Evolutionary conservation across 2,888 invertebrate genomes (phyloP).

Genomic region (Agonopterix alstromeriana): DNA sequence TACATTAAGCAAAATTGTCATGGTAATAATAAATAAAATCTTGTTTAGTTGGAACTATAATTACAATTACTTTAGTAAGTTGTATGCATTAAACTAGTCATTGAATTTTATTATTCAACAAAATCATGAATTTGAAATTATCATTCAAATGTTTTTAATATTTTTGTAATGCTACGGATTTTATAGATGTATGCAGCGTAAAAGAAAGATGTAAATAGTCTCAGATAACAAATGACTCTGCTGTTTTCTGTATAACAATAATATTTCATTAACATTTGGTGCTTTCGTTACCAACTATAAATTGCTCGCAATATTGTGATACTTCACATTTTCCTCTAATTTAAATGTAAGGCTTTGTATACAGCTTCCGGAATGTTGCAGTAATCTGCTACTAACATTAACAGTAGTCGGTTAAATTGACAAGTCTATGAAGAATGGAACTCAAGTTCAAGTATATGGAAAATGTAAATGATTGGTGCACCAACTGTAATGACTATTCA

Average conservation of each 20-base stretch:
- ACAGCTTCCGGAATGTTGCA: slow-evolving; percentile 76
- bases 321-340: slow-evolving; percentile 48
- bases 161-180: slow-evolving; percentile 3
- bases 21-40: slow-evolving; percentile 29
- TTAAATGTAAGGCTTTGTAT: slow-evolving; percentile 68
- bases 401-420: slow-evolving; percentile 34
- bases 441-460: background rate
- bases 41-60: slow-evolving; percentile 13
- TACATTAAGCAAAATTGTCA: slow-evolving; percentile 67
- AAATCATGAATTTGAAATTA: slow-evolving; percentile 7
- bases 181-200: slow-evolving; percentile 1
- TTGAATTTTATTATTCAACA: slow-evolving; percentile 10
- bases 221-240: slow-evolving; percentile 26
- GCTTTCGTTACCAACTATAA: slow-evolving; percentile 45
- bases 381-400: slow-evolving; percentile 70
- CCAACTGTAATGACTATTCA: slow-evolving; percentile 12
- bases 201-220: slow-evolving; percentile 54
- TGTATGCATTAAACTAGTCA: slow-evolving; percentile 5
- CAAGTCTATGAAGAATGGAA: slow-evolving; percentile 10
- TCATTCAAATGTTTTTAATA: slow-evolving; percentile 2
- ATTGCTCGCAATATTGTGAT: slow-evolving; percentile 62
- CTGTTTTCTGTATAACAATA: slow-evolving; percentile 29
- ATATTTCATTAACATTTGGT: slow-evolving; percentile 60
- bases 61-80: background rate
- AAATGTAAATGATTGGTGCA: slow-evolving; percentile 19